phyloP scores from a whole-genome alignment of 1,140 invertebrate species.

The Sinonovacula constricta region DNA sequence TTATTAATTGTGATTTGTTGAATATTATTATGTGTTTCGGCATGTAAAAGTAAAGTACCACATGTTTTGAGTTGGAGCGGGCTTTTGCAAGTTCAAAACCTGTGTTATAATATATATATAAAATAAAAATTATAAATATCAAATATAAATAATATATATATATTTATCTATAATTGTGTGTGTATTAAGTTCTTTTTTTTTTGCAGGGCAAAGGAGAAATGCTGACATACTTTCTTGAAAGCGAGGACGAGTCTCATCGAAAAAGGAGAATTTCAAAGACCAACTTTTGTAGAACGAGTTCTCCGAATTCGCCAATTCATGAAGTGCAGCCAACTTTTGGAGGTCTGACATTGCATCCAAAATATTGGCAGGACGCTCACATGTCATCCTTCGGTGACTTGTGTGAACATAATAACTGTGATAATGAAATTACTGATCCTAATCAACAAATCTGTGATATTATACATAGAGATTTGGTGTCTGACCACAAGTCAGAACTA shows the following conservation, averaged over 20 bases:
- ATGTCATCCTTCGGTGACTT: too few species aligned
- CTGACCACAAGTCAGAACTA: too few species aligned
- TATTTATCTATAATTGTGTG: too few species aligned
- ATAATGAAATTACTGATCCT: too few species aligned
- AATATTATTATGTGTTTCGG: neutral
- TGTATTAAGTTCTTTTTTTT: slow-evolving; percentile 22
- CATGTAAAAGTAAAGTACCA: neutral
- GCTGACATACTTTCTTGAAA: slow-evolving; percentile 72
- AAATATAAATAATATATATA: too few species aligned
- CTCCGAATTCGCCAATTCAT: neutral
- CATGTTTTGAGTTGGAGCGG: neutral
- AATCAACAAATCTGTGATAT: too few species aligned
- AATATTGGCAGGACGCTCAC: slow-evolving; percentile 28
- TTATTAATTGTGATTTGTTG: neutral
- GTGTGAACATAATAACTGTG: too few species aligned
- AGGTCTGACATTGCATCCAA: slow-evolving; percentile 6
- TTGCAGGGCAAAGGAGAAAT: slow-evolving; percentile 74
- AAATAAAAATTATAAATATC: too few species aligned
- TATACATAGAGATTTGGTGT: too few species aligned
- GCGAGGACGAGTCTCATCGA: slow-evolving; percentile 62
- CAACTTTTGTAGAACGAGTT: slow-evolving; percentile 11
- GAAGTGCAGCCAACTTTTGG: slow-evolving; percentile 20
- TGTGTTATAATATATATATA: neutral
- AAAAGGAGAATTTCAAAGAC: slow-evolving; percentile 55
- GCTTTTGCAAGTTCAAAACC: neutral